These are phyloP conservation scores for Rhynchotus rufescens DNA, from an alignment of 2,797 vertebrate species.

Conservation along the genomic window DNA sequence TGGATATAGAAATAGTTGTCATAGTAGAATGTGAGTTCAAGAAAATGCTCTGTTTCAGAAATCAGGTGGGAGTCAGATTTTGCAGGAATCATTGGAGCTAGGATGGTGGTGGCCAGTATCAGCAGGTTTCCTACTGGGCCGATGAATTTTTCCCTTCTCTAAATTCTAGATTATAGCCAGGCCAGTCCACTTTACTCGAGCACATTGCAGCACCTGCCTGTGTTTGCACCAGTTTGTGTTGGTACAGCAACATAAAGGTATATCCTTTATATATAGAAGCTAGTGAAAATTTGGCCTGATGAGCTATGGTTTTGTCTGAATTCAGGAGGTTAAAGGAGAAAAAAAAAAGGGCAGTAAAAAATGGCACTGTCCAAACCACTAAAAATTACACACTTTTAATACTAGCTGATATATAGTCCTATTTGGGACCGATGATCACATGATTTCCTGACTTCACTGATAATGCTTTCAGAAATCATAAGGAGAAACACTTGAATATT, in stretches of 20 bases:
- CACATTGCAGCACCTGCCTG: background rate
- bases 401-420: background rate
- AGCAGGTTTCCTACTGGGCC: background rate
- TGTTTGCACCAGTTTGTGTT: background rate
- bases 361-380: background rate
- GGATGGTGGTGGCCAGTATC: background rate
- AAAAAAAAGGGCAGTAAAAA: background rate
- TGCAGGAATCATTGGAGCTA: background rate
- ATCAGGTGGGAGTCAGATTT: background rate
- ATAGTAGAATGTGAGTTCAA: background rate
- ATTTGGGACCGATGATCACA: background rate
- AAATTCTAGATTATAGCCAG: background rate
- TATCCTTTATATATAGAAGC: background rate
- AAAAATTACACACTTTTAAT: background rate
- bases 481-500: background rate
- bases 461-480: background rate
- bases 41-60: background rate
- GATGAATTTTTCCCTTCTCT: background rate
- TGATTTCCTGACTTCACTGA: background rate
- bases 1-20: background rate
- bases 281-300: background rate
- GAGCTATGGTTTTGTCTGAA: background rate
- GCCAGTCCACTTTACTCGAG: fast-evolving
- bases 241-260: background rate
- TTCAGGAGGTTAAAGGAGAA: background rate